Percentiles rank a stretch among this genome's conserved stretches.
Conservation (phyloP, 1,140 invertebrate genomes). For the Aleiodes sp. region DNA sequence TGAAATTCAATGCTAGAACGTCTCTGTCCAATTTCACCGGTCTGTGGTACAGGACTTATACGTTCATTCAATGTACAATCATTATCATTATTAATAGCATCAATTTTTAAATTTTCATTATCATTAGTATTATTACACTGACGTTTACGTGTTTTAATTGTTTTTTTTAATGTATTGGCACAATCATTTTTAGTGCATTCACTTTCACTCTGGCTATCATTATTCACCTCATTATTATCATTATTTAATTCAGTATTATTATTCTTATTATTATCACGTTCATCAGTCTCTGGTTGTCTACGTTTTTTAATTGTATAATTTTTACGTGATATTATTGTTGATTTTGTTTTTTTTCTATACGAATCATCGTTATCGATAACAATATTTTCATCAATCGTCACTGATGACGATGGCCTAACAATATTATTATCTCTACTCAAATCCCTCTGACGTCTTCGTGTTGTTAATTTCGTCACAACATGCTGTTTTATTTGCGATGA, state of each 20-base stretch:
- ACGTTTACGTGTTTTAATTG: constrained; percentile 40
- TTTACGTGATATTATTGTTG: constrained; percentile 43
- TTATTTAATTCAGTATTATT: not conserved
- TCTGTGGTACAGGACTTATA: constrained; percentile 46
- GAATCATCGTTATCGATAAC: constrained; percentile 52
- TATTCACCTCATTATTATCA: not conserved
- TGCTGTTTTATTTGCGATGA: constrained; percentile 32
- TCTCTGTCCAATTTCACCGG: constrained; percentile 54
- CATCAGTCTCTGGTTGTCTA: not conserved
- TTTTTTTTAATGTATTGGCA: constrained; percentile 39
- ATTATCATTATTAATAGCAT: constrained; percentile 40
- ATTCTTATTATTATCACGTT: constrained; percentile 7
- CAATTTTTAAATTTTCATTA: constrained; percentile 56
- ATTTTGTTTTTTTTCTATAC: constrained; percentile 41
- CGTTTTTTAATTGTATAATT: constrained; percentile 44
- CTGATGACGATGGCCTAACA: constrained; percentile 28
- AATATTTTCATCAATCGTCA: constrained; percentile 40
- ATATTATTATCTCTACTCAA: not conserved
- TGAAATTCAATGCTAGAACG: constrained; percentile 63
- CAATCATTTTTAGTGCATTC: constrained; percentile 8
- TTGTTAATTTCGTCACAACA: constrained; percentile 20
- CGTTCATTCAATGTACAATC: constrained; percentile 50
- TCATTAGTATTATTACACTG: constrained; percentile 44
- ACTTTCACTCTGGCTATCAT: not conserved
- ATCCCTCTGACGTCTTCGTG: constrained; percentile 41